These are phyloP conservation scores for Crotalus helleri DNA, from an alignment of 2,113 vertebrate species.

Conservation along the genomic window DNA sequence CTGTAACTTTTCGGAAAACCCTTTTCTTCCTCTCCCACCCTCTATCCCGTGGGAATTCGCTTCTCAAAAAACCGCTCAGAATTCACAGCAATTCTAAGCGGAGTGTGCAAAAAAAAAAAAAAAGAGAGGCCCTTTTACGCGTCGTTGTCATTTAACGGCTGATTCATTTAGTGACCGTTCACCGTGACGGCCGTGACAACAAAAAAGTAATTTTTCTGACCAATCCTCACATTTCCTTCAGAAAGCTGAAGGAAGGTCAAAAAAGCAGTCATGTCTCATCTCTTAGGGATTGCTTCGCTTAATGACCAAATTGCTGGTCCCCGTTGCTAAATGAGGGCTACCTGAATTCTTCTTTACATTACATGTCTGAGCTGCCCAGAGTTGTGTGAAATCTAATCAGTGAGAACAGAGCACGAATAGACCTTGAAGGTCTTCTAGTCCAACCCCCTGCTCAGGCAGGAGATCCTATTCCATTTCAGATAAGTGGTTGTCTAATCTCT, in stretches of 20 bases:
- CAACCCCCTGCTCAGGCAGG: no score
- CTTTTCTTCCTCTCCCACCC: background rate
- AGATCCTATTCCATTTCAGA: no score
- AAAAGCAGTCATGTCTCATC: background rate
- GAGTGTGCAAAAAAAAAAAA: background rate
- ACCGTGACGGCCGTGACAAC: background rate
- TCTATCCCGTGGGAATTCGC: fast-evolving
- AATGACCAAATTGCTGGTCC: background rate
- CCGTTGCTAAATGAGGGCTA: background rate
- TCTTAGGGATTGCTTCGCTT: background rate
- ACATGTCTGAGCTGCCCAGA: background rate
- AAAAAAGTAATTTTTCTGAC: background rate
- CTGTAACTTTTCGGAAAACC: background rate
- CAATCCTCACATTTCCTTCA: background rate
- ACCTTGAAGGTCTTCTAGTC: no score
- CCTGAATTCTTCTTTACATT: background rate
- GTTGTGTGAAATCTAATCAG: no score
- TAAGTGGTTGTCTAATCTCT: no score
- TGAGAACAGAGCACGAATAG: no score
- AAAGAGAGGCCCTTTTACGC: no score
- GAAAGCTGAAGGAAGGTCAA: background rate
- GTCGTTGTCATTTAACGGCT: no score
- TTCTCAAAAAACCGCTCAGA: background rate
- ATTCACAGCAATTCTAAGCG: background rate
- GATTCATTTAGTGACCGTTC: background rate